Evolutionary conservation across 2,113 vertebrate species (phyloP).

Genomic region (Campylomormyrus numenius): DNA sequence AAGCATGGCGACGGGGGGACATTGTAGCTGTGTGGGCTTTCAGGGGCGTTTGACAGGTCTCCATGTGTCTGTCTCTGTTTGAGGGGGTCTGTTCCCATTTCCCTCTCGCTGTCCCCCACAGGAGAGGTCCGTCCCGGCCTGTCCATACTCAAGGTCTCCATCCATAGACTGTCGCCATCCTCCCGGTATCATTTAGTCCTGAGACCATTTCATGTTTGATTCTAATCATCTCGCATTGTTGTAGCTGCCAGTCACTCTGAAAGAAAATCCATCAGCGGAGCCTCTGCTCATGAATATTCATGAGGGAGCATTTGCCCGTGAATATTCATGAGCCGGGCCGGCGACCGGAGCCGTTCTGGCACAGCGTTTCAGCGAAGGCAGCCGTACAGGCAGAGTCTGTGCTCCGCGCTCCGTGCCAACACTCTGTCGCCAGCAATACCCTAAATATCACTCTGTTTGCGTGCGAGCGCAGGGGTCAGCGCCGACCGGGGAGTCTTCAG

Average conservation of each 20-base stretch:
- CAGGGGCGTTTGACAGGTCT: neutral
- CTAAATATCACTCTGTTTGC: conserved; percentile 8
- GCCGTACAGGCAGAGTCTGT: neutral
- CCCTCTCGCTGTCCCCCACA: neutral
- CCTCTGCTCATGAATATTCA: neutral
- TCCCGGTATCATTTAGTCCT: neutral
- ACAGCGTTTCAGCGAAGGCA: neutral
- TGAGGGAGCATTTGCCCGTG: neutral
- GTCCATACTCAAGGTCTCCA: neutral
- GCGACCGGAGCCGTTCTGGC: neutral
- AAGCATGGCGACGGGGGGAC: neutral
- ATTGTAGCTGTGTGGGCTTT: neutral
- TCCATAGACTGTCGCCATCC: neutral
- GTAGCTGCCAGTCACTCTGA: conserved; percentile 9
- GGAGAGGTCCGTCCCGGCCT: neutral
- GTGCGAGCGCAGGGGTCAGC: neutral
- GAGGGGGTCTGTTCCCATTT: neutral
- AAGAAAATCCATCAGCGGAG: conserved; percentile 3
- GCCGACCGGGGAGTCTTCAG: neutral
- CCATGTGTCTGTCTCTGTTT: neutral
- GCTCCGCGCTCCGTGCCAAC: neutral
- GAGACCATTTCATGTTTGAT: conserved; percentile 8
- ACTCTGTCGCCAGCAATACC: neutral
- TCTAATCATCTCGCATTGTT: conserved; percentile 6
- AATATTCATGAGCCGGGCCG: neutral